Base-by-base conservation (phyloP, 2,888 invertebrate species). In the Spisula subtruncata region DNA sequence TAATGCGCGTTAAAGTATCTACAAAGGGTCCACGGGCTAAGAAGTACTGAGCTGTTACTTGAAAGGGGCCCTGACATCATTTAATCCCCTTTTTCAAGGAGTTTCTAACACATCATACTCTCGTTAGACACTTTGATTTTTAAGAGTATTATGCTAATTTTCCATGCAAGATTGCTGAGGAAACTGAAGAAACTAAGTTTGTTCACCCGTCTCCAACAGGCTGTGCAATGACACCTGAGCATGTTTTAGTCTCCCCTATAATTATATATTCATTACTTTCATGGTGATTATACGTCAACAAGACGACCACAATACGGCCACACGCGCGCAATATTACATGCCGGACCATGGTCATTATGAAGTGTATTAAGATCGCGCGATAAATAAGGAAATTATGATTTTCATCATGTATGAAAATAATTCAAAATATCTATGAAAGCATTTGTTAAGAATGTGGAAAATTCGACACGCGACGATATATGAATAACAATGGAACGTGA, bases 141-240 rank as follows among this genome's bases (percentile, higher is more conserved):
- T 75, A 75, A 75, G 35, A 35, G 16, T 18, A 16, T 75, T 75
- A 75, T 75, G 75, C 75, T 75, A 75, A 75, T 75, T 75, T 75
- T 35, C 18, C 16, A 32, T 14, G 35, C 32, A 35, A 32, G 35
- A 6, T 71, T 71, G n/a, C 14, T 29, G 12, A 32, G 0, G 71
- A 71, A n/a, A n/a, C n/a, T 71, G 71, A 41, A n/a, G n/a, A n/a
- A n/a, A n/a, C n/a, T 41, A 2, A 41, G 8, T 41, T 41, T 41
- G 4, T 32, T 75, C 75, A 75, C 75, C 32, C 18, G 29, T 8
- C 32, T 10, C n/a, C 71, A 8, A 32, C 25, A 32, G 66, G 4
- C 66, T 71, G 8, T 5, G 6, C 32, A 16, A 12, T 29, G 32
- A 18, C 75, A 75, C 32, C 35, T 75, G 75, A 75, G 32, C 32